These are phyloP conservation scores for Phaonia tiefii DNA, from an alignment of 2,888 invertebrate genomes.

Conservation along the genomic window DNA sequence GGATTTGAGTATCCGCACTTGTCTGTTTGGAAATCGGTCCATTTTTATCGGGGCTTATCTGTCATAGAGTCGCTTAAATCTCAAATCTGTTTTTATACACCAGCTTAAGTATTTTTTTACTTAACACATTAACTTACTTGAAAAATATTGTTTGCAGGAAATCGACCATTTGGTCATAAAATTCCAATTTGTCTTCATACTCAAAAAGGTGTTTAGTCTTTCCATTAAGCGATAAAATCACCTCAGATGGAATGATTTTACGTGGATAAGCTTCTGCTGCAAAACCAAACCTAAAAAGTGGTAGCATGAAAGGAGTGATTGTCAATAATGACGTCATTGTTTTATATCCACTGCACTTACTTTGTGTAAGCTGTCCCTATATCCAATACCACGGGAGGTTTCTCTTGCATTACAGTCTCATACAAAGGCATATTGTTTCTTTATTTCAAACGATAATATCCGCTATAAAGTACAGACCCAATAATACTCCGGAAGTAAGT, in stretches of 20 bases:
- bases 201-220: slow-evolving; percentile 84
- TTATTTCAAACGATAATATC: too few species aligned
- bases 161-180: slow-evolving; percentile 92
- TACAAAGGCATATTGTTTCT: slow-evolving; percentile 87
- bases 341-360: slow-evolving; percentile 82
- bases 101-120: not conserved
- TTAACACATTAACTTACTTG: slow-evolving; percentile 86
- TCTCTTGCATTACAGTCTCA: slow-evolving; percentile 92
- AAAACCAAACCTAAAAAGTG: slow-evolving; percentile 89
- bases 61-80: too few species aligned
- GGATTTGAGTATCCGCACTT: too few species aligned
- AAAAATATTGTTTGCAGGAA: slow-evolving; percentile 94
- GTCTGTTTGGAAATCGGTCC: too few species aligned
- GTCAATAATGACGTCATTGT: slow-evolving; percentile 68
- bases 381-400: slow-evolving; percentile 93
- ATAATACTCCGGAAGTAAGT: too few species aligned
- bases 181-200: slow-evolving; percentile 84
- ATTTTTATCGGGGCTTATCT: too few species aligned
- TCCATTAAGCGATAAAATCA: slow-evolving; percentile 85
- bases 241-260: slow-evolving; percentile 91
- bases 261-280: slow-evolving; percentile 94
- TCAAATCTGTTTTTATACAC: too few species aligned
- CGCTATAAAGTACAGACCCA: too few species aligned
- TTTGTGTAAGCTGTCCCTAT: slow-evolving; percentile 95
- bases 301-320: not conserved